Conservation (phyloP, 2,888 invertebrate genomes). For the Agriotes lineatus region DNA sequence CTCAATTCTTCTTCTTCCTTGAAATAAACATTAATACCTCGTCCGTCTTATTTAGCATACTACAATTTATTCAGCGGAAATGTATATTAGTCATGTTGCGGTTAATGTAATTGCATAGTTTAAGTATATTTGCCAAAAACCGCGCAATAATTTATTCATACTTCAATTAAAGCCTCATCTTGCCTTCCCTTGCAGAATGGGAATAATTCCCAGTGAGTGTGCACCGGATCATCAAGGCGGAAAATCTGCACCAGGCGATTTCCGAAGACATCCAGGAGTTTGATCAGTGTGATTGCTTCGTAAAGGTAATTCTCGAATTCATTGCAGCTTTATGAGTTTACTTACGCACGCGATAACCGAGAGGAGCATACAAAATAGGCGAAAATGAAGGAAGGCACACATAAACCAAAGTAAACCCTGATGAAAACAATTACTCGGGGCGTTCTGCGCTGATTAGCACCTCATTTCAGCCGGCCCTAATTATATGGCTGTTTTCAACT, state of each 20-base stretch:
- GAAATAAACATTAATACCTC: too few species aligned
- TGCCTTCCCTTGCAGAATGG: too few species aligned
- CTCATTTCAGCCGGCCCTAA: conserved; percentile 17
- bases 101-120: too few species aligned
- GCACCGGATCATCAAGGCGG: too few species aligned
- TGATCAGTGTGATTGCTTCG: conserved; percentile 9
- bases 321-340: conserved; percentile 24
- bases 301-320: conserved; percentile 14
- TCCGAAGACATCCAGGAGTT: conserved; percentile 6
- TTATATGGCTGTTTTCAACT: conserved; percentile 22
- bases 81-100: too few species aligned
- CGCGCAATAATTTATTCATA: too few species aligned
- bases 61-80: too few species aligned
- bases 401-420: conserved; percentile 23
- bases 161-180: too few species aligned
- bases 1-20: too few species aligned
- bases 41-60: too few species aligned
- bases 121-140: too few species aligned
- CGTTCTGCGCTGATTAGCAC: conserved; percentile 30
- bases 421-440: conserved; percentile 35
- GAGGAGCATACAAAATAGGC: conserved; percentile 23
- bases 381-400: conserved; percentile 25
- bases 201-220: too few species aligned
- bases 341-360: conserved; percentile 13
- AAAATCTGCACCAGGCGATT: background rate